A percentile compares a stretch with the other conserved stretches of the same genome.
Conservation (phyloP, 1,140 invertebrate species). For the Apis laboriosa region DNA sequence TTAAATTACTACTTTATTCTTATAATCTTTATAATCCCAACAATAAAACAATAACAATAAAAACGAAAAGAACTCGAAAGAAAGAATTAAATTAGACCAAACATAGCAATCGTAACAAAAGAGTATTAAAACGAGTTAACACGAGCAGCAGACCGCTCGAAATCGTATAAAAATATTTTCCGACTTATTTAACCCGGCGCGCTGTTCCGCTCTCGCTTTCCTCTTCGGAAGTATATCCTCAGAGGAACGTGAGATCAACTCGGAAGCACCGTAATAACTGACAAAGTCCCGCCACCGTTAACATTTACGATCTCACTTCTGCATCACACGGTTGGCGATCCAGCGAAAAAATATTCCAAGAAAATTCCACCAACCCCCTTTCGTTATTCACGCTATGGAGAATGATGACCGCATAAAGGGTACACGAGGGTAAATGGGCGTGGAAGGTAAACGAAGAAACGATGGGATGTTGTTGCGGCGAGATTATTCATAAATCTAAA, state of each 20-base stretch:
- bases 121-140: slow-evolving; percentile 8
- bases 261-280: slow-evolving; percentile 45
- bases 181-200: slow-evolving; percentile 40
- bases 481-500: slow-evolving; percentile 22
- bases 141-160: neutral
- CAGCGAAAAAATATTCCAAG: slow-evolving; percentile 42
- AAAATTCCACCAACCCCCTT: slow-evolving; percentile 25
- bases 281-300: slow-evolving; percentile 50
- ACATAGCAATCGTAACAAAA: neutral
- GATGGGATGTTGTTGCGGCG: neutral
- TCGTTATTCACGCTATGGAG: slow-evolving; percentile 21
- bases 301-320: slow-evolving; percentile 44
- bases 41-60: too few relatives aligned
- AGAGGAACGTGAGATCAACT: slow-evolving; percentile 44
- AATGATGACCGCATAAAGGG: neutral
- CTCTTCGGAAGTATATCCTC: slow-evolving; percentile 26
- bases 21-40: too few relatives aligned
- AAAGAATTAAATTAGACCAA: neutral
- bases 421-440: neutral
- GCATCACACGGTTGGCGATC: slow-evolving; percentile 18
- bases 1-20: too few relatives aligned
- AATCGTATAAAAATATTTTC: slow-evolving; percentile 50
- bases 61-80: too few relatives aligned
- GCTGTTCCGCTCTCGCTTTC: slow-evolving; percentile 20
- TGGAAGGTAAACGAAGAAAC: neutral